Evolutionary conservation across 1,140 invertebrate genomes (phyloP).

Genomic region (Lysiphlebus fabarum): DNA sequence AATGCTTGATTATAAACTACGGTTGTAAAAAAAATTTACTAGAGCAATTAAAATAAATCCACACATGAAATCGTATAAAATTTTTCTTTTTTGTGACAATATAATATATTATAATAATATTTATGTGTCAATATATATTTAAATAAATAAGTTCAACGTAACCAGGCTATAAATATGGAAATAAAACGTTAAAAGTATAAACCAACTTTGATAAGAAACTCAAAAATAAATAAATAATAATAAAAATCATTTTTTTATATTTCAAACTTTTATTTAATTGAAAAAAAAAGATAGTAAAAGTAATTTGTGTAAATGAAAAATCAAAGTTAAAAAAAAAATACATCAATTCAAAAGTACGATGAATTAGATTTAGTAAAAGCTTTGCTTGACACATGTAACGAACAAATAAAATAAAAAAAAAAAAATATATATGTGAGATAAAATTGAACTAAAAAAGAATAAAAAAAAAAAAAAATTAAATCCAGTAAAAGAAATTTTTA

Average conservation of each 20-base stretch:
- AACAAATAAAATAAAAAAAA: not conserved
- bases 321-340: not conserved
- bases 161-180: constrained; percentile 27
- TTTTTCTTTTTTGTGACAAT: not conserved
- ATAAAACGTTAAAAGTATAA: constrained; percentile 18
- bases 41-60: too few relatives aligned
- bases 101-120: too few relatives aligned
- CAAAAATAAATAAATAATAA: not conserved
- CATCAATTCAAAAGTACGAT: too few relatives aligned
- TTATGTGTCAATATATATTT: too few relatives aligned
- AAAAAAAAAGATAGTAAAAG: too few relatives aligned
- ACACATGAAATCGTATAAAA: too few relatives aligned
- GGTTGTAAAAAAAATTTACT: too few relatives aligned
- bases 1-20: too few relatives aligned
- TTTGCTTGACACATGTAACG: not conserved
- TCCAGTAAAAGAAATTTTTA: constrained; percentile 28
- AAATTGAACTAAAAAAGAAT: constrained; percentile 10
- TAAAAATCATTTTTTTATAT: constrained; percentile 2
- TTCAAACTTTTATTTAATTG: not conserved
- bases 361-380: not conserved
- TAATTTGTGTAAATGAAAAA: not conserved
- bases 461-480: constrained; percentile 27
- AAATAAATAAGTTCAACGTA: not conserved
- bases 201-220: constrained; percentile 11
- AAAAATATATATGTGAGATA: not conserved